These are phyloP conservation scores for Clarias macrocephalus DNA, from an alignment of 2,113 vertebrate genomes.

Conservation along the genomic window DNA sequence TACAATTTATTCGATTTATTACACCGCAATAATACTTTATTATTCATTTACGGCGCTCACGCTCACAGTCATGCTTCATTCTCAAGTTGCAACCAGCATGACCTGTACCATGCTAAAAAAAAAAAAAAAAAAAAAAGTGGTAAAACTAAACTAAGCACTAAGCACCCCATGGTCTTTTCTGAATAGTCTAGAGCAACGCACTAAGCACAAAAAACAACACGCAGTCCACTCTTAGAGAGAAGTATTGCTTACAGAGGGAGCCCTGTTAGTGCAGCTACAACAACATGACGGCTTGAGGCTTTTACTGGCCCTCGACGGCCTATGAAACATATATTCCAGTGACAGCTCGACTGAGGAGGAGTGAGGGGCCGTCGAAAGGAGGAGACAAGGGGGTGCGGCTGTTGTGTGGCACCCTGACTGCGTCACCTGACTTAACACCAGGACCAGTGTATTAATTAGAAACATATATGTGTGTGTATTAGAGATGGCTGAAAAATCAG, in stretches of 20 bases:
- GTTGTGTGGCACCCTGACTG: constrained; percentile 69
- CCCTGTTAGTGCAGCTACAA: constrained; percentile 74
- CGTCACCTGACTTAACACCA: constrained; percentile 29
- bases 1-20: constrained; percentile 35
- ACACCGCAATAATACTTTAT: constrained; percentile 28
- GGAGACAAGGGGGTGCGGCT: constrained; percentile 70
- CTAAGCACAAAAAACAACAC: constrained; percentile 52
- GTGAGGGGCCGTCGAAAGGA: constrained; percentile 61
- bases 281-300: constrained; percentile 68
- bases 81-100: constrained; percentile 32
- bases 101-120: neutral
- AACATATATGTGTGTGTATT: neutral
- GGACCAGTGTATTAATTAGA: neutral
- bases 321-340: constrained; percentile 78
- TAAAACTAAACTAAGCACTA: neutral
- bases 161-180: constrained; percentile 10
- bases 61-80: neutral
- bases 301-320: constrained; percentile 74
- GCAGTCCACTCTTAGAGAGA: constrained; percentile 67
- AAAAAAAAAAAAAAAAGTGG: neutral
- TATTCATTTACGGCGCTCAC: constrained; percentile 3
- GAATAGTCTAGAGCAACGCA: constrained; percentile 26
- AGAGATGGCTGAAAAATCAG: neutral
- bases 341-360: constrained; percentile 65
- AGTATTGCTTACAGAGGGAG: constrained; percentile 70